Base-by-base conservation (phyloP, 2,797 vertebrate species). In the Phrynocephalus guinanensis region DNA sequence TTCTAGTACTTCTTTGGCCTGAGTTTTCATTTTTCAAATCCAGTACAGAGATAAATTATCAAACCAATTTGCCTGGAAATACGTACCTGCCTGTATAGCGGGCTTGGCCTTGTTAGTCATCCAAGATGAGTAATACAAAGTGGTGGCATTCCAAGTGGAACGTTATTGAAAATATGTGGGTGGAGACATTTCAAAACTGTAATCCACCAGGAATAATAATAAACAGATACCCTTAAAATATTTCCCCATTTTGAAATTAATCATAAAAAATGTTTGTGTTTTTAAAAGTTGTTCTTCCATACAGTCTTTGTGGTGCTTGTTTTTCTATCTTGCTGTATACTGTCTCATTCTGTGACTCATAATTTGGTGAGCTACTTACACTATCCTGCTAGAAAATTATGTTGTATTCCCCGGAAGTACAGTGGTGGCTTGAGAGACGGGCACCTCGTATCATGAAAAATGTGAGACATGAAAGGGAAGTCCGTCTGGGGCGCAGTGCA, bases 151-250 rank as follows among this genome's bases (percentile, higher is more conserved):
- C 33, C 33, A 75, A 66, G 56, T 66, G 33, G 66, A 68, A 68
- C 10, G 9, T 48, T 24, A n/a, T 52, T 3, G 48, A 52, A 63
- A 76, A 66, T 9, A 70, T 66, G 72, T 84, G 71, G 30, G 70
- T 75, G 30, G 83, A 76, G 7, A 33, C 83, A 66, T 84, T 84
- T 84, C 71, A 44, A 63, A 75, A 83, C 48, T 38, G 33, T 75
- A 44, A 63, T 84, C 33, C 15, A 38, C 60, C 56, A 73, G 56
- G 44, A 20, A 56, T 22, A 38, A 38, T 38, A 30, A 33, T 66
- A 84, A 24, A 63, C 20, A 56, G 28, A 84, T 50, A 24, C 50
- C 30, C 18, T 67, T 85, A 24, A 48, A 20, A 18, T 24, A 48
- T 68, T 63, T 28, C 24, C 15, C n/a, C 28, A 48, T 68, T 78